Base-by-base conservation (phyloP, 1,140 invertebrate species). In the Drosophila quadrilineata region DNA sequence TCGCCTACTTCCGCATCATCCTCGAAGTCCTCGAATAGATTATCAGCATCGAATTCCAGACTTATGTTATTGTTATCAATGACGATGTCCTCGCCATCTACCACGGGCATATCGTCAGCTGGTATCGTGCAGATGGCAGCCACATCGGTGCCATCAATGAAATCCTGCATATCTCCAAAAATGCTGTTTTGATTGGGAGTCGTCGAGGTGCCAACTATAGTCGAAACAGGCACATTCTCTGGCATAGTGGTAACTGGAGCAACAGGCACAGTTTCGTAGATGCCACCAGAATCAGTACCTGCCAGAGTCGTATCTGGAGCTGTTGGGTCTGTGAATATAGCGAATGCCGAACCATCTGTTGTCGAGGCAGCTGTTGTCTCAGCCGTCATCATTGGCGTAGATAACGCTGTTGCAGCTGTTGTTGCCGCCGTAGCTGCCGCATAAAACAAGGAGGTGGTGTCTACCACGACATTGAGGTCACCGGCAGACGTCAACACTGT, bases 31-130 rank as follows among this genome's bases (percentile, higher is more conserved):
- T 84, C 82, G 9, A 88, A 88, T 5, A 88, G 40, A 28, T 82
- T 84, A 43, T 88, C 87, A 6, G 77, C 75, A 73, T 87, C 85
- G 65, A 88, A 88, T 22, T 87, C 87, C 14, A 84, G 21, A 10
- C 74, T 85, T 3, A 87, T 87, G 46, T 88, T 86, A 26, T 86
- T 86, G 12, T 87, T 86, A 57, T 86, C 80, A 6, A 86, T 86
- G 9, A 85, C 79, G 48, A 85, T 79, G 24, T 85, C 79, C 35
- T 85, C 79, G 4, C 79, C 80, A 65, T 85, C 79, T 0, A 86
- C 79, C 9, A 72, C 71, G 1, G 80, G 79, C 80, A 85, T 86
- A 24, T 67, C 79, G 50, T 85, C 79, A 1, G 79, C 79, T 3
- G 79, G 75, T 63, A 85, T 85, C 0, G 79, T 85, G 40, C 79